Conservation (phyloP, 1,140 invertebrate species). For the Subanguina moxae region DNA sequence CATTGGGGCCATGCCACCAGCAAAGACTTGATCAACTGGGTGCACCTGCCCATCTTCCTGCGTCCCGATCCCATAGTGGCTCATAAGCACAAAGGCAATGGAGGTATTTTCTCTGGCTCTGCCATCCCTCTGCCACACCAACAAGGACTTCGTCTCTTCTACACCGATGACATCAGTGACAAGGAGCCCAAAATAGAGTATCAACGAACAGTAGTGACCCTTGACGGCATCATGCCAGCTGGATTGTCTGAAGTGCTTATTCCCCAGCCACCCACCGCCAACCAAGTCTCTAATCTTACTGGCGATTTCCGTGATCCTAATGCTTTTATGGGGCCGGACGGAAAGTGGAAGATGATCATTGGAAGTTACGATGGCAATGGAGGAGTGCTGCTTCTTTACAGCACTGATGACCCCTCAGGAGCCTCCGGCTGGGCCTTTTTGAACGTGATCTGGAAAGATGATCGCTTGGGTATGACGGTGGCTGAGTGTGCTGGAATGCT, state of each 20-base stretch:
- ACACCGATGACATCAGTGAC: constrained; percentile 18
- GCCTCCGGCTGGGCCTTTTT: constrained; percentile 12
- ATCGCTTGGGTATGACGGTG: constrained; percentile 17
- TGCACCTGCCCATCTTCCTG: constrained; percentile 23
- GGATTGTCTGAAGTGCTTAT: not conserved
- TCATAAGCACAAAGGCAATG: not conserved
- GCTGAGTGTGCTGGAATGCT: constrained; percentile 15
- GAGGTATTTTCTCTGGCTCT: constrained; percentile 23
- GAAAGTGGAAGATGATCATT: constrained; percentile 25
- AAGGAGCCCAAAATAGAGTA: constrained; percentile 13
- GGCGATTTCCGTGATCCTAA: constrained; percentile 22
- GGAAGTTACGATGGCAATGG: constrained; percentile 17
- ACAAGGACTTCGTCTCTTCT: constrained; percentile 8
- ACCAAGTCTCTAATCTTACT: no score
- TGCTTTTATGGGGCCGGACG: constrained; percentile 18
- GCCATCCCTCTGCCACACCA: constrained; percentile 4
- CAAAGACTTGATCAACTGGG: constrained; percentile 22
- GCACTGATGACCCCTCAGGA: constrained; percentile 13
- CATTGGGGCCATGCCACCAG: constrained; percentile 26
- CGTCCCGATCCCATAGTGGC: constrained; percentile 14
- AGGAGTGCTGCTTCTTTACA: constrained; percentile 19
- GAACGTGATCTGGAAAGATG: constrained; percentile 12
- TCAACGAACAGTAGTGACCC: constrained; percentile 10
- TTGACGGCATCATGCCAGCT: constrained; percentile 7
- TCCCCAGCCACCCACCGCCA: no score